phyloP scores from a whole-genome alignment of 1,140 invertebrate genomes.

The Drosophila gunungcola region DNA sequence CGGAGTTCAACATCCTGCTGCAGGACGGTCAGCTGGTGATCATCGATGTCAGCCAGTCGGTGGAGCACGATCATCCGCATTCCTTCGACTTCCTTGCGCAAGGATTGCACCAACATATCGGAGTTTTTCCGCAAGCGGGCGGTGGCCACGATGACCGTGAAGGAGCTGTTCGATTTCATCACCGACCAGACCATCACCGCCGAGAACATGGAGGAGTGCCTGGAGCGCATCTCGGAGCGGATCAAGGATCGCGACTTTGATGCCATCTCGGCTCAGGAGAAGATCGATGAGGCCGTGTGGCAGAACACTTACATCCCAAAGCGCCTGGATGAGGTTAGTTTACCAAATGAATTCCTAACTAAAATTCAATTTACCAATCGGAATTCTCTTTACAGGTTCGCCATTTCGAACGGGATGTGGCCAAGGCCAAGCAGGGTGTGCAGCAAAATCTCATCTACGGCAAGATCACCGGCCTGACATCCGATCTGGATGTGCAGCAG shows the following conservation, averaged over 20 bases:
- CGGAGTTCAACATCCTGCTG: constrained; percentile 97
- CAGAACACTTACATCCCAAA: constrained; percentile 98
- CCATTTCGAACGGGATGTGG: constrained; percentile 95
- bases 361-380: not conserved
- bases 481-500: constrained; percentile 90
- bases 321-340: constrained; percentile 93
- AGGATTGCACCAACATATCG: constrained; percentile 97
- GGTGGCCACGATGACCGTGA: constrained; percentile 95
- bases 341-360: too few relatives aligned
- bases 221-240: constrained; percentile 90
- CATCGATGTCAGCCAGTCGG: constrained; percentile 99
- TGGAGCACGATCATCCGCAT: constrained; percentile 98
- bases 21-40: constrained; percentile 93
- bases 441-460: constrained; percentile 92
- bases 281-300: constrained; percentile 95
- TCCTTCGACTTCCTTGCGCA: constrained; percentile 97
- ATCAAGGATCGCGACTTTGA: constrained; percentile 87
- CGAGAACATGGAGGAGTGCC: constrained; percentile 92
- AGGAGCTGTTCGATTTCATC: constrained; percentile 98
- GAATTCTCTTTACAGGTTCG: constrained; percentile 87
- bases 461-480: constrained; percentile 93
- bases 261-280: constrained; percentile 88
- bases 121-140: constrained; percentile 96
- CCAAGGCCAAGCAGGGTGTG: constrained; percentile 90
- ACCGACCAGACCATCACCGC: constrained; percentile 94